Evolutionary conservation across 1,140 invertebrate species (phyloP), one percentile per base, ranked within the genome.

Genomic region (Harpegnathos saltator): DNA sequence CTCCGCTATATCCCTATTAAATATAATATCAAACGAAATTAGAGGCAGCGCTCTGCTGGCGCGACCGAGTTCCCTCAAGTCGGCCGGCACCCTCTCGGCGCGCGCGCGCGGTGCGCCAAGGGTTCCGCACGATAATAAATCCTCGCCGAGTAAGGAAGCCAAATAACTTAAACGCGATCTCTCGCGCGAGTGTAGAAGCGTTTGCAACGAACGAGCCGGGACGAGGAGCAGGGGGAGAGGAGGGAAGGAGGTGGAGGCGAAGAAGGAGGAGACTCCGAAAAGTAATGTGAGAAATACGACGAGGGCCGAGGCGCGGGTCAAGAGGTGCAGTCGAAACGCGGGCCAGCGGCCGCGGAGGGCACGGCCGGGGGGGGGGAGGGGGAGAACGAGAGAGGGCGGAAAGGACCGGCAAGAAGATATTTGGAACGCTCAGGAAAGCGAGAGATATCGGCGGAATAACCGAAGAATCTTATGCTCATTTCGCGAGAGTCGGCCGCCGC

Each of bases 251-350:
- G 71, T 68, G 68, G 48, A 38, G 83, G 77, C 24, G 78, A 89
- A 89, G 86, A 80, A 89, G 85, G 89, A 84, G 90, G 86, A 88
- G 91, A 91, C 89, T 84, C 73, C 88, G 85, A 88, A 88, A 90
- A 91, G 91, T 90, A 92, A 92, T 86, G 91, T 92, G 91, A 91
- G 91, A 92, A 92, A 92, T 92, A 81, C 90, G 84, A 74, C 75
- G 83, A 85, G 66, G 78, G 85, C 75, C 84, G 85, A 17, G 62
- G 82, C 88, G 83, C 73, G 91, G 91, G 89, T 92, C 89, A 91
- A 89, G 82, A 88, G 86, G 87, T 88, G 78, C 83, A 77, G 52
- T 26, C 63, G 63, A 59, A 44, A 88, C 38, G 85, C n/a, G 54
- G 68, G 59, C 73, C 65, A 48, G 65, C 33, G 66, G 54, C 11